A percentile compares a stretch with the other conserved stretches of the same genome.
phyloP scores from a whole-genome alignment of 2,797 vertebrate species.

The Myotis daubentonii region DNA sequence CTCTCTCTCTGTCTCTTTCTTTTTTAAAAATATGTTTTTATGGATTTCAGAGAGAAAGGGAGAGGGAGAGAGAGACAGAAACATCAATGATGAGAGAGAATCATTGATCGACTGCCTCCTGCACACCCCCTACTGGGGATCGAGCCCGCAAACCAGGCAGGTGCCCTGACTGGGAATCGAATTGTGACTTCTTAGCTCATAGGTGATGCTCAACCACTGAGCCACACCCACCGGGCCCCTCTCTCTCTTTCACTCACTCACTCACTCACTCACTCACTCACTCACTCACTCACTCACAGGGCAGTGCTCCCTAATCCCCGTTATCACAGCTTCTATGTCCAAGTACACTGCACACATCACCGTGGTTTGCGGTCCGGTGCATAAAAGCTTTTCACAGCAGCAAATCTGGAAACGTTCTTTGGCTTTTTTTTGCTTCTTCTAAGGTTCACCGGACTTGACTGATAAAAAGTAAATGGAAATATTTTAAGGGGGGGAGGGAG shows the following conservation, averaged over 20 bases:
- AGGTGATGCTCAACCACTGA: no score
- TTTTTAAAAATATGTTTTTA: no score
- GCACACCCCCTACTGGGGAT: no score
- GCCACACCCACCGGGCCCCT: no score
- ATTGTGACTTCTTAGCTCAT: no score
- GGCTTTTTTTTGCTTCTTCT: slow-evolving; percentile 36
- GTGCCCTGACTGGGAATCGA: no score
- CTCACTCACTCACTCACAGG: neutral
- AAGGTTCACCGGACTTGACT: neutral
- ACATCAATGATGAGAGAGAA: no score
- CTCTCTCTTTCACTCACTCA: neutral
- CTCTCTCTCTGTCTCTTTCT: fast-evolving
- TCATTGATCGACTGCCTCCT: no score
- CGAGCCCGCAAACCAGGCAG: no score
- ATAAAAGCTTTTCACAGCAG: slow-evolving; percentile 59
- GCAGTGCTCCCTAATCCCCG: neutral
- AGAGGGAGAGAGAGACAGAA: no score
- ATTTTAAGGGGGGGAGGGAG: slow-evolving; percentile 1
- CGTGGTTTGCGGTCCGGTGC: neutral
- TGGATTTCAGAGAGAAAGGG: no score
- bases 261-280: neutral
- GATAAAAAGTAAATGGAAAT: slow-evolving; percentile 59
- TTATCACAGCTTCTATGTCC: neutral
- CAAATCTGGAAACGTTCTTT: slow-evolving; percentile 14
- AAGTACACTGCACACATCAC: neutral